Conservation (phyloP, 2,797 vertebrate genomes). For the Chloroceryle amazona region DNA sequence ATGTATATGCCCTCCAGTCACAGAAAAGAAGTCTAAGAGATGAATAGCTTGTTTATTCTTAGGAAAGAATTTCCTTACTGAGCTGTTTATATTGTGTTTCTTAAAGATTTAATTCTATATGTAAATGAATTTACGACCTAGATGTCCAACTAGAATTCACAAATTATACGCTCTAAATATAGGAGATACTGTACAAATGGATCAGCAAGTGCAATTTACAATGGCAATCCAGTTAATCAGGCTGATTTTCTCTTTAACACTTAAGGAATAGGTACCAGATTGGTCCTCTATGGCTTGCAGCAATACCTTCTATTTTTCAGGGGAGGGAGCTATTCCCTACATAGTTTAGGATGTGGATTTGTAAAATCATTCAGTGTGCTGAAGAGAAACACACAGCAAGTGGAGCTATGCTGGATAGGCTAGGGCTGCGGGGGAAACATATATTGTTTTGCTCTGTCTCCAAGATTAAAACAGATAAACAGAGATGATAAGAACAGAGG, state of each 20-base stretch:
- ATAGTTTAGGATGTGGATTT: not conserved
- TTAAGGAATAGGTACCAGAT: not conserved
- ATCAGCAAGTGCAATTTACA: not conserved
- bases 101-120: not conserved
- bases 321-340: conserved; percentile 67
- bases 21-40: not conserved
- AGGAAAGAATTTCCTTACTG: not conserved
- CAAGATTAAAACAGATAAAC: not conserved
- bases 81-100: not conserved
- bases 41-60: conserved; percentile 1
- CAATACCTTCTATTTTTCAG: conserved; percentile 38
- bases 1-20: not conserved
- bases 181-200: not conserved
- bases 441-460: not conserved
- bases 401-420: not conserved
- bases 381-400: not conserved
- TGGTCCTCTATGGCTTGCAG: not conserved
- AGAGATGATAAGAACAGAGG: not conserved
- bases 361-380: not conserved
- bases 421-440: not conserved
- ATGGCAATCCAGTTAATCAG: not conserved
- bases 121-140: conserved; percentile 25
- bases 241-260: not conserved
- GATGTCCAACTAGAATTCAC: not conserved
- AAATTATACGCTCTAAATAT: not conserved